Evolutionary conservation across 2,113 vertebrate species (phyloP).

Genomic region (Spea bombifrons): DNA sequence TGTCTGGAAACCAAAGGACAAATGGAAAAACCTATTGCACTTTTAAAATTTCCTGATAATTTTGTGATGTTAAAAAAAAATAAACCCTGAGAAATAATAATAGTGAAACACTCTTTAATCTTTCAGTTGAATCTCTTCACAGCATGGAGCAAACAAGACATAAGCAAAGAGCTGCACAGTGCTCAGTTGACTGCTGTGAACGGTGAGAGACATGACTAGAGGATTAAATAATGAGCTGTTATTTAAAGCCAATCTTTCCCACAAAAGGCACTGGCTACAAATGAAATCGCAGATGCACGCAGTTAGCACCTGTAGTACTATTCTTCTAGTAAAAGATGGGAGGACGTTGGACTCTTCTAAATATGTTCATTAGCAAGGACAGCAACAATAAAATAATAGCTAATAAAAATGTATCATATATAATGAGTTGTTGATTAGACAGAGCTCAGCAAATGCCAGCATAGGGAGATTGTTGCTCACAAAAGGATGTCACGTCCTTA

Average conservation of each 20-base stretch:
- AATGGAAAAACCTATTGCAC: neutral
- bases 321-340: neutral
- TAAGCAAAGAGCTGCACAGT: slow-evolving; percentile 24
- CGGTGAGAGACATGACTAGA: slow-evolving; percentile 27
- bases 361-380: neutral
- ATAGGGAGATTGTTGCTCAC: too few relatives aligned
- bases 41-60: neutral
- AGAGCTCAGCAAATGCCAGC: neutral
- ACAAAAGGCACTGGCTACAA: slow-evolving; percentile 1
- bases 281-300: neutral
- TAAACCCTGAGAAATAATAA: slow-evolving; percentile 9
- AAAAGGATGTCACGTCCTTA: too few relatives aligned
- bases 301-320: neutral
- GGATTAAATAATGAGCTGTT: slow-evolving; percentile 35
- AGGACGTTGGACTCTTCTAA: neutral
- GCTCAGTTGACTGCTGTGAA: slow-evolving; percentile 36
- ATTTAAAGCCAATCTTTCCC: slow-evolving; percentile 15
- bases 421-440: neutral
- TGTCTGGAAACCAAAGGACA: neutral
- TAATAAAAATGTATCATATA: neutral
- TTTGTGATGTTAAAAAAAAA: neutral
- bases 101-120: slow-evolving; percentile 18
- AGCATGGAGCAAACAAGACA: slow-evolving; percentile 28
- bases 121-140: slow-evolving; percentile 31
- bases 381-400: neutral